Evolutionary conservation across 2,797 vertebrate species (phyloP).

Genomic region (Spinibarbus caldwelli): DNA sequence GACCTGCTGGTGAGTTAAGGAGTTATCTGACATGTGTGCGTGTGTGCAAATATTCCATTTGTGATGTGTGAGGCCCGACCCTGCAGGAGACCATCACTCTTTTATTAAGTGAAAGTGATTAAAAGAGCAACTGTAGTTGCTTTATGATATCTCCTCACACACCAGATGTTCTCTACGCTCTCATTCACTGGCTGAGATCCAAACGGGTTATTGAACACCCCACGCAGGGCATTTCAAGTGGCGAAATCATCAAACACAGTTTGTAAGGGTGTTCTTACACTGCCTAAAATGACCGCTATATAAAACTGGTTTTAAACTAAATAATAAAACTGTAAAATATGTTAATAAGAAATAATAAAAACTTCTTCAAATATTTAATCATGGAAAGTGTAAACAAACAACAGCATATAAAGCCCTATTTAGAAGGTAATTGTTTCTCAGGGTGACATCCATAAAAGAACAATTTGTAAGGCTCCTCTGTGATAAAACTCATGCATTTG

Average conservation of each 20-base stretch:
- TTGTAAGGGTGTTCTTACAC: neutral
- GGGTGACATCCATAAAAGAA: conserved; percentile 32
- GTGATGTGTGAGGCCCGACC: conserved; percentile 39
- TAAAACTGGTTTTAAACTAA: neutral
- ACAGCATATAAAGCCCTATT: neutral
- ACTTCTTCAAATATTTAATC: neutral
- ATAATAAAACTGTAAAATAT: neutral
- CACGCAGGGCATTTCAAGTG: conserved; percentile 15
- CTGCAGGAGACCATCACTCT: conserved; percentile 54
- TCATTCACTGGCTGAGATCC: conserved; percentile 21
- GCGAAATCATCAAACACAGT: neutral
- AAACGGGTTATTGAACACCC: conserved; percentile 44
- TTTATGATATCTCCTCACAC: conserved; percentile 56
- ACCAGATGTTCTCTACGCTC: conserved; percentile 44
- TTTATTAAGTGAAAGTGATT: conserved; percentile 59
- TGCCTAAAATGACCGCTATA: neutral
- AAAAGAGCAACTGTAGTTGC: conserved; percentile 56
- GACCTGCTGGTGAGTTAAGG: conserved; percentile 52
- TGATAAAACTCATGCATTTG: conserved; percentile 6
- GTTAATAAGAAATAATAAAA: conserved; percentile 5
- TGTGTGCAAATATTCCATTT: conserved; percentile 32
- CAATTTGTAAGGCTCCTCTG: neutral
- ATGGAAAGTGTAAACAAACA: conserved; percentile 15
- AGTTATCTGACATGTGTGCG: conserved; percentile 37
- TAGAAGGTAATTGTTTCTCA: conserved; percentile 25